A percentile compares a stretch with the other conserved stretches of the same genome.
Evolutionary conservation across 2,113 vertebrate species (phyloP).

Genomic region (Platanista minor): DNA sequence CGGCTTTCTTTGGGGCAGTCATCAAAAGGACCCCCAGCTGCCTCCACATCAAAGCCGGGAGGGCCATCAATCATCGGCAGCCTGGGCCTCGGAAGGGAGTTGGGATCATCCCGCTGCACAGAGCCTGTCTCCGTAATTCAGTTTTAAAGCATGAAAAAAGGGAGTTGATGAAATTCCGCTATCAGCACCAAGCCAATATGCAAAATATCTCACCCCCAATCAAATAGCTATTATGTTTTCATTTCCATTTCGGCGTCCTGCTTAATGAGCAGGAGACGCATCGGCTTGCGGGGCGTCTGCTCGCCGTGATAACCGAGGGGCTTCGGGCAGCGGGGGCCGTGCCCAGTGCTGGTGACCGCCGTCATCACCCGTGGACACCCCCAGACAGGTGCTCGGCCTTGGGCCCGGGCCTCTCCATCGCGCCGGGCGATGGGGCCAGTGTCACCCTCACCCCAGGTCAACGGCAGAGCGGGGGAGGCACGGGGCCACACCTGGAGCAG

Average conservation of each 20-base stretch:
- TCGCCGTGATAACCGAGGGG: slow-evolving; percentile 93
- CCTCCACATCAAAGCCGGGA: not conserved
- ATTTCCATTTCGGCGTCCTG: slow-evolving; percentile 99
- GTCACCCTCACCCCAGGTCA: accelerated
- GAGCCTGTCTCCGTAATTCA: slow-evolving; percentile 93
- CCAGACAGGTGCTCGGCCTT: not conserved
- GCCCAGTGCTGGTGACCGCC: not conserved
- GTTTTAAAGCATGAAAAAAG: slow-evolving; percentile 95
- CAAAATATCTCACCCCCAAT: slow-evolving; percentile 99
- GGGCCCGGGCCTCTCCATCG: not conserved
- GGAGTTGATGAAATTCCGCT: slow-evolving; percentile 99
- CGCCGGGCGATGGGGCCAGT: accelerated
- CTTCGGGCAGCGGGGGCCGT: slow-evolving; percentile 83
- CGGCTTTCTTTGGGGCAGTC: not conserved
- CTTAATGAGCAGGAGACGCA: slow-evolving; percentile 99
- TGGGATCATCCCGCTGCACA: slow-evolving; percentile 75
- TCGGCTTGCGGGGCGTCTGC: slow-evolving; percentile 93
- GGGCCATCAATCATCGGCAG: slow-evolving; percentile 88
- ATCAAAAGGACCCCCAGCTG: not conserved
- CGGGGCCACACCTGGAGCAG: accelerated
- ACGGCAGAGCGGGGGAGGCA: accelerated
- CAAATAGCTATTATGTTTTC: slow-evolving; percentile 99
- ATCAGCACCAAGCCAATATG: slow-evolving; percentile 99
- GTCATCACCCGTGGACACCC: not conserved
- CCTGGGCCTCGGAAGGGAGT: slow-evolving; percentile 85